Percentiles rank a stretch among this genome's conserved stretches.
These are phyloP conservation scores for Opisthocomus hoazin DNA, from an alignment of 2,113 vertebrate species.

Conservation along the genomic window DNA sequence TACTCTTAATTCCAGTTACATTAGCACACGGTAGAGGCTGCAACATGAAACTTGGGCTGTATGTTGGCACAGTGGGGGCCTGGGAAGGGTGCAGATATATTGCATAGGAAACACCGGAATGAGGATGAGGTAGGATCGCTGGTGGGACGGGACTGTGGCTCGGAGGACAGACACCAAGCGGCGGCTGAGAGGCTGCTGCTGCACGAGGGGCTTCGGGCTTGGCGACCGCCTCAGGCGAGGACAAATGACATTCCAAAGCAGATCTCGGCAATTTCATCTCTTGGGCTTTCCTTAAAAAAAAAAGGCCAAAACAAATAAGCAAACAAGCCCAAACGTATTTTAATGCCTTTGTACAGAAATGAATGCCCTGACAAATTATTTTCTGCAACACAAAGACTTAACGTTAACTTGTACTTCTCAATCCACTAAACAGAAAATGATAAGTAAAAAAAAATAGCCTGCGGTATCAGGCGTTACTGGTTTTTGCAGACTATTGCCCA, in stretches of 20 bases:
- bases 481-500: background rate
- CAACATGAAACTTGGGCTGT: conserved; percentile 75
- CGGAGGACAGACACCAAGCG: conserved; percentile 58
- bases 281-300: conserved; percentile 62
- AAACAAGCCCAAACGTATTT: background rate
- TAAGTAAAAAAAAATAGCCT: background rate
- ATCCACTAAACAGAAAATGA: background rate
- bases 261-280: conserved; percentile 33
- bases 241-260: background rate
- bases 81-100: conserved; percentile 82
- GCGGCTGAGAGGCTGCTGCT: background rate
- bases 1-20: conserved; percentile 37
- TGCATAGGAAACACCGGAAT: conserved; percentile 72
- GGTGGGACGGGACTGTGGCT: conserved; percentile 71
- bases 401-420: background rate
- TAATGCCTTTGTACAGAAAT: background rate
- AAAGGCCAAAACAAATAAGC: background rate
- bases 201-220: conserved; percentile 2
- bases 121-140: conserved; percentile 78
- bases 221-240: background rate
- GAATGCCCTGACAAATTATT: background rate
- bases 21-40: conserved; percentile 80
- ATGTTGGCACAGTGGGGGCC: conserved; percentile 67
- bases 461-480: background rate
- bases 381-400: background rate